Evolutionary conservation across 2,113 vertebrate species (phyloP).

Genomic region (Bucco capensis): DNA sequence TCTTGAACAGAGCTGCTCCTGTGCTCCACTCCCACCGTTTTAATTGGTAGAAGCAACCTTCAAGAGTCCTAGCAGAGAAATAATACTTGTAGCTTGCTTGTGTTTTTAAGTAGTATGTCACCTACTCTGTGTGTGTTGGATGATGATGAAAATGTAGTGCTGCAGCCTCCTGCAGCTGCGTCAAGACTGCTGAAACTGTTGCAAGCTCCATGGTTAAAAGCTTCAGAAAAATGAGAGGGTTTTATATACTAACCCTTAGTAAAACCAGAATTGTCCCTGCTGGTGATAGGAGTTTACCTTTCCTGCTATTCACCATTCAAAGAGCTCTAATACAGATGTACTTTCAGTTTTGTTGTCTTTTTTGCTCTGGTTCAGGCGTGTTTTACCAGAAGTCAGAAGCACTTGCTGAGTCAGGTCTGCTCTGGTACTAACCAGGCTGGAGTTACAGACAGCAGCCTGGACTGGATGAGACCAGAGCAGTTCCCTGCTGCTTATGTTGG

Average conservation of each 20-base stretch:
- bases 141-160: background rate
- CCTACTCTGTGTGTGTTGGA: background rate
- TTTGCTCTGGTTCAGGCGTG: background rate
- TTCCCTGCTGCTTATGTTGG: background rate
- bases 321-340: background rate
- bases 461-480: background rate
- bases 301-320: background rate
- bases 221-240: background rate
- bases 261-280: background rate
- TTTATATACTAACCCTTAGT: background rate
- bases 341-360: background rate
- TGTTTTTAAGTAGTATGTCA: background rate
- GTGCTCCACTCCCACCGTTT: background rate
- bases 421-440: background rate
- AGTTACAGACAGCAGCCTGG: background rate
- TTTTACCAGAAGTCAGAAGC: background rate
- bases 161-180: background rate
- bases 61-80: background rate
- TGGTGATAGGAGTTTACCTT: background rate
- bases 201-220: background rate
- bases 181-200: background rate
- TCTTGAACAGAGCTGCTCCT: conserved; percentile 9
- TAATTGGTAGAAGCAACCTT: background rate
- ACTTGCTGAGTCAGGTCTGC: background rate
- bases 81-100: background rate